Percentiles rank a stretch among this genome's conserved stretches.
These are phyloP conservation scores for Charina bottae DNA, from an alignment of 2,113 vertebrate genomes.

Conservation along the genomic window DNA sequence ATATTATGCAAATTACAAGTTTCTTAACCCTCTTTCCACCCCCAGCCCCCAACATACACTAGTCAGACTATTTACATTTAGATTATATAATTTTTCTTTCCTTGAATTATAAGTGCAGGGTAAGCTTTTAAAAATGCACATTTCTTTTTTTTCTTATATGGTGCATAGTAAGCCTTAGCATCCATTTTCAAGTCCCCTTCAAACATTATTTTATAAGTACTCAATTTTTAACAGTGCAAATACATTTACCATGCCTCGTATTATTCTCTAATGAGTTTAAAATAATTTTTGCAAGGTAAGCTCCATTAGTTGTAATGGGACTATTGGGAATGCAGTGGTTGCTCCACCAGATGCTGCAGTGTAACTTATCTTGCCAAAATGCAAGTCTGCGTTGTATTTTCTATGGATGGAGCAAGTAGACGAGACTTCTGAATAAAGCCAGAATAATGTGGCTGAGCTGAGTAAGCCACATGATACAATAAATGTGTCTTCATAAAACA, in stretches of 20 bases:
- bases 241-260: not conserved
- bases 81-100: conserved; percentile 28
- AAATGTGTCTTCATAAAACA: not conserved
- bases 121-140: not conserved
- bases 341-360: not conserved
- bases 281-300: not conserved
- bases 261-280: conserved; percentile 13
- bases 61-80: conserved; percentile 29
- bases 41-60: not conserved
- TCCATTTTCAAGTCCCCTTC: conserved; percentile 24
- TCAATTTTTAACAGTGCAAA: not conserved
- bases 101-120: not conserved
- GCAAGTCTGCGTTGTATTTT: conserved; percentile 2
- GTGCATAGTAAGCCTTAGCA: not conserved
- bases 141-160: conserved; percentile 19
- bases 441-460: not conserved
- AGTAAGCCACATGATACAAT: not conserved
- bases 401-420: not conserved
- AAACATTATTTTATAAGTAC: conserved; percentile 1
- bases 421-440: not conserved
- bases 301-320: not conserved
- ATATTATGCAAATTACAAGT: not conserved
- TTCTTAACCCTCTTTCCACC: not conserved
- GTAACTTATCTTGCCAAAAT: not conserved
- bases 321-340: not conserved